phyloP scores from a whole-genome alignment of 1,140 invertebrate genomes.

The Drosophila virilis region DNA sequence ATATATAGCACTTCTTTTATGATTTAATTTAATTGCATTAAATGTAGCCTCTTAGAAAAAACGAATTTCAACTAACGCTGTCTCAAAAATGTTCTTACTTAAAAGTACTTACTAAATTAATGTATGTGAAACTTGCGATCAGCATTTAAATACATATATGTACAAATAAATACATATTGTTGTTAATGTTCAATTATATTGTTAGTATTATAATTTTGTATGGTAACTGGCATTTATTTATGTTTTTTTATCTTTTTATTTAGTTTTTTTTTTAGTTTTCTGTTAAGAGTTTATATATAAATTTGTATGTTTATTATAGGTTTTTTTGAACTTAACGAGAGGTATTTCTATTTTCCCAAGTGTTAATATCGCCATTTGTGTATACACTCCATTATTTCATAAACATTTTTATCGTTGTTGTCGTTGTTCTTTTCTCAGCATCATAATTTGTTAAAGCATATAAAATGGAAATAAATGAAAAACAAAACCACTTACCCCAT shows the following conservation, averaged over 20 bases:
- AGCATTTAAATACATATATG: slow-evolving; percentile 11
- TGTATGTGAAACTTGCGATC: slow-evolving; percentile 35
- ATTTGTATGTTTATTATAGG: slow-evolving; percentile 60
- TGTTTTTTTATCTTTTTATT: slow-evolving; percentile 23
- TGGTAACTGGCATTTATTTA: slow-evolving; percentile 17
- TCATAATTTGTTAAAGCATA: slow-evolving; percentile 51
- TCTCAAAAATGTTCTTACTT: slow-evolving; percentile 33
- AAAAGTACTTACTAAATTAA: slow-evolving; percentile 33
- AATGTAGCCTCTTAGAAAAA: slow-evolving; percentile 62
- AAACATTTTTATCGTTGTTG: slow-evolving; percentile 53
- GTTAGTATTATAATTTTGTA: slow-evolving; percentile 9
- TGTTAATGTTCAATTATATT: slow-evolving; percentile 15
- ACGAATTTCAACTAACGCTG: slow-evolving; percentile 61
- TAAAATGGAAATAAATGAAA: slow-evolving; percentile 15
- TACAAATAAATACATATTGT: slow-evolving; percentile 19
- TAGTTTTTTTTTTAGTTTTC: slow-evolving; percentile 16
- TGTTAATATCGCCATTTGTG: slow-evolving; percentile 70
- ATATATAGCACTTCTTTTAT: neutral
- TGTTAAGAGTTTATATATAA: slow-evolving; percentile 58
- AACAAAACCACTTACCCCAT: slow-evolving; percentile 7
- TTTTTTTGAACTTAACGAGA: slow-evolving; percentile 84
- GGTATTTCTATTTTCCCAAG: slow-evolving; percentile 84
- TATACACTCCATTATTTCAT: slow-evolving; percentile 30
- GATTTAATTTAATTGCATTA: slow-evolving; percentile 56
- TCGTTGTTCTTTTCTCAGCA: slow-evolving; percentile 39